phyloP scores from a whole-genome alignment of 2,797 vertebrate species.

The Syndactyla subalaris region DNA sequence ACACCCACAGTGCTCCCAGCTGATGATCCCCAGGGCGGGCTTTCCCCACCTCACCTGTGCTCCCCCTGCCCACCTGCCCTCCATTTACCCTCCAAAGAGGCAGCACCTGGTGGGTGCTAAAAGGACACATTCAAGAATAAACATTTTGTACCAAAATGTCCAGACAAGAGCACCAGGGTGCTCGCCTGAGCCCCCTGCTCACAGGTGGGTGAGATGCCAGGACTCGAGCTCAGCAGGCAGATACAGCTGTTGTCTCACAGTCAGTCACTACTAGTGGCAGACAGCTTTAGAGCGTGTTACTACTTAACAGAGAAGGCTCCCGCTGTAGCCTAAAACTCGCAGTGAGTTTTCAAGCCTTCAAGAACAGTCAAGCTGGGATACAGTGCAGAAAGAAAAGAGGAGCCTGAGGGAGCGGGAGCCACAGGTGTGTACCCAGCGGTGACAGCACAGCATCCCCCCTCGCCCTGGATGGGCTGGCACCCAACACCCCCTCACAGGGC shows the following conservation, averaged over 20 bases:
- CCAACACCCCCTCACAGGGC: rapidly evolving
- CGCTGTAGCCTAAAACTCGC: not conserved
- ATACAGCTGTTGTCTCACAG: rapidly evolving
- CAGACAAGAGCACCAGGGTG: rapidly evolving
- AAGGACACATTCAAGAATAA: too few relatives aligned
- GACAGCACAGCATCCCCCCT: rapidly evolving
- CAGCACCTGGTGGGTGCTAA: not conserved
- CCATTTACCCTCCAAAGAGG: not conserved
- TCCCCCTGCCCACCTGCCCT: not conserved
- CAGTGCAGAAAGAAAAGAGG: not conserved
- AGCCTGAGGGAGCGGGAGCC: not conserved
- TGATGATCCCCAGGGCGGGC: rapidly evolving
- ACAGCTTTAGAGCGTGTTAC: rapidly evolving
- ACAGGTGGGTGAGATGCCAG: not conserved
- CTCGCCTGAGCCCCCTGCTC: rapidly evolving
- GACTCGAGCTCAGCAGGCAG: not conserved
- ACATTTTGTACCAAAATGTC: too few relatives aligned
- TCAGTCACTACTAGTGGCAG: rapidly evolving
- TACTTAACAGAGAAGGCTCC: not conserved
- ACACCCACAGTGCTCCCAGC: not conserved
- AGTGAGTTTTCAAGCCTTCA: not conserved
- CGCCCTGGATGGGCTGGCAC: not conserved
- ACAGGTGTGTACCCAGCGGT: rapidly evolving
- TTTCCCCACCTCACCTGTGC: not conserved
- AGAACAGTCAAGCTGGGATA: rapidly evolving